A percentile compares a stretch with the other conserved stretches of the same genome.
Evolutionary conservation across 1,140 invertebrate species (phyloP).

Genomic region (Drosophila simulans): DNA sequence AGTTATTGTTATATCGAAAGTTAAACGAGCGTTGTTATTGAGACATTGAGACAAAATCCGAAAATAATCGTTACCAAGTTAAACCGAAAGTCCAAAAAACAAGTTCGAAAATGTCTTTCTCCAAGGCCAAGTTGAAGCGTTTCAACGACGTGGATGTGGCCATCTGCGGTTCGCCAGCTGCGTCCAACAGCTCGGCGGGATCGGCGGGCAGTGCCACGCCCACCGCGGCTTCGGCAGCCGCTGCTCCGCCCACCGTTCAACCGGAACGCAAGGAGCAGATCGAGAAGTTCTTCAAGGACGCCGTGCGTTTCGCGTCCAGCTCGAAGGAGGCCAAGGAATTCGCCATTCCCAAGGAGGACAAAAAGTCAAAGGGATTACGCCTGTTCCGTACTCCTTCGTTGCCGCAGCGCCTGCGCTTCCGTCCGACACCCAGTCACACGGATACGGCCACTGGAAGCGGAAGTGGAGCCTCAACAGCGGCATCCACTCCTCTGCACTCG

Average conservation of each 20-base stretch:
- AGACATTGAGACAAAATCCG: conserved; percentile 28
- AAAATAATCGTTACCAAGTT: conserved; percentile 23
- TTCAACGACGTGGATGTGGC: conserved; percentile 82
- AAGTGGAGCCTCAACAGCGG: conserved; percentile 64
- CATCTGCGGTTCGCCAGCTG: conserved; percentile 72
- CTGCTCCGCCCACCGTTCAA: conserved; percentile 35
- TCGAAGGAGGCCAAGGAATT: conserved; percentile 81
- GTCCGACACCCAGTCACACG: conserved; percentile 66
- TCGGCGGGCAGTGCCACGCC: conserved; percentile 65
- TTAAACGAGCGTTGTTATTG: conserved; percentile 42
- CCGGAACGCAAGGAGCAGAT: conserved; percentile 82
- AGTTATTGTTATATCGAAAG: conserved; percentile 68
- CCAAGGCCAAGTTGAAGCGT: conserved; percentile 83
- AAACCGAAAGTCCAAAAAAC: background rate
- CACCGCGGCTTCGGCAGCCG: conserved; percentile 34
- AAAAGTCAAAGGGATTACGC: conserved; percentile 78
- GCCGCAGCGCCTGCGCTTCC: conserved; percentile 81
- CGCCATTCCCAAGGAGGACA: conserved; percentile 81
- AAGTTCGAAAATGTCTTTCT: conserved; percentile 70
- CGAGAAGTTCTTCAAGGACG: conserved; percentile 84
- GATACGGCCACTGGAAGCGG: conserved; percentile 25
- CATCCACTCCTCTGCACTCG: conserved; percentile 77
- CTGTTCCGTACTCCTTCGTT: conserved; percentile 80
- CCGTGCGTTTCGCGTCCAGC: conserved; percentile 73
- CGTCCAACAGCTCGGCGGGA: conserved; percentile 59